These are phyloP conservation scores for Microchrysa polita DNA, from an alignment of 2,888 invertebrate genomes.

Conservation along the genomic window DNA sequence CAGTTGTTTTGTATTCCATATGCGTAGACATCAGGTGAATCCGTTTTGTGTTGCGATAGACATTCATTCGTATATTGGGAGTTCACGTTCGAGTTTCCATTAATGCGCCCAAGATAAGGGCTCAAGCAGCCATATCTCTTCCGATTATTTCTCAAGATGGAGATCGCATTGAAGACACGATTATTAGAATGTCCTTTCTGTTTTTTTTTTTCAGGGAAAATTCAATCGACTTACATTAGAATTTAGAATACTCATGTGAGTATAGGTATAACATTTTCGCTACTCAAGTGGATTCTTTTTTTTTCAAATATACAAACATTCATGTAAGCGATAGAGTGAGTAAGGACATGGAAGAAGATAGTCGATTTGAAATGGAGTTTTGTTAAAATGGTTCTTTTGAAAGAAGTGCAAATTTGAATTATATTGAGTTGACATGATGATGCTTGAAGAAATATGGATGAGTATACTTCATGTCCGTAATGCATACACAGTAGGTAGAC, in stretches of 20 bases:
- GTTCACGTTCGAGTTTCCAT: neutral
- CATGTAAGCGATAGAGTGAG: neutral
- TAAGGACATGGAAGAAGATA: neutral
- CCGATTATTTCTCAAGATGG: too few species aligned
- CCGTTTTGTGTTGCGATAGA: neutral
- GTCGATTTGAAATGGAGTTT: neutral
- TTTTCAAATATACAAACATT: neutral
- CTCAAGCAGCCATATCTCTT: too few species aligned
- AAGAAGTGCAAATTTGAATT: constrained; percentile 1
- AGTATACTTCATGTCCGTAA: too few species aligned
- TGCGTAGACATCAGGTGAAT: constrained; percentile 1
- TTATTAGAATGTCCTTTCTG: too few species aligned
- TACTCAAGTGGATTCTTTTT: neutral
- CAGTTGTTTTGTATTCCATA: neutral
- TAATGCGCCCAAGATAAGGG: too few species aligned
- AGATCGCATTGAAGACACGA: too few species aligned
- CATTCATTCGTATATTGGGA: neutral
- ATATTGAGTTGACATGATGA: neutral
- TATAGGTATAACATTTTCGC: neutral
- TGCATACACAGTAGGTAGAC: neutral
- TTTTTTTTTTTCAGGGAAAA: too few species aligned
- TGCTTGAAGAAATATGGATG: neutral
- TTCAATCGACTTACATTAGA: neutral
- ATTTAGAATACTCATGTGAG: neutral
- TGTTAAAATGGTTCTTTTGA: neutral